These are phyloP conservation scores for Oryzias melastigma DNA, from an alignment of 2,113 vertebrate species.

Conservation along the genomic window DNA sequence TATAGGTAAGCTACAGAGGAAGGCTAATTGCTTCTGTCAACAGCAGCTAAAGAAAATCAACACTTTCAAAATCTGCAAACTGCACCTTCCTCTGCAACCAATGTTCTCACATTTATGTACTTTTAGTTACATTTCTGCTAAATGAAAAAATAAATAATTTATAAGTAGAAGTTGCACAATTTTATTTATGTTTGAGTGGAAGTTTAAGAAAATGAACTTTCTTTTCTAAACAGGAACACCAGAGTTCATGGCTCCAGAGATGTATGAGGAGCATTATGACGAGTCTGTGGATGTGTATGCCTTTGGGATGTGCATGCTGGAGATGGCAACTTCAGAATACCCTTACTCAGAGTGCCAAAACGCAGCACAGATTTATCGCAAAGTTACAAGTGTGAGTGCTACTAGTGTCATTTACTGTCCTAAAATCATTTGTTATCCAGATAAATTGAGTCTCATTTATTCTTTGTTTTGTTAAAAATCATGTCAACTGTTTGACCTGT, in stretches of 20 bases:
- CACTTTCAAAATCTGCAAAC: neutral
- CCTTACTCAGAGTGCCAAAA: conserved; percentile 95
- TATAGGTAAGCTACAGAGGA: conserved; percentile 80
- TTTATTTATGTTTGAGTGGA: conserved; percentile 18
- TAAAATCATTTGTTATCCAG: neutral
- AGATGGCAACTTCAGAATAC: conserved; percentile 95
- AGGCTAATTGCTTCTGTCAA: conserved; percentile 4
- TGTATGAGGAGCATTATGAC: conserved; percentile 95
- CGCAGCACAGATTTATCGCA: conserved; percentile 93
- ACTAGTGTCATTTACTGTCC: neutral
- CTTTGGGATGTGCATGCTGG: conserved; percentile 95
- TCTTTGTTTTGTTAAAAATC: neutral
- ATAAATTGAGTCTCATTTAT: neutral
- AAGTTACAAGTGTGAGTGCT: conserved; percentile 92
- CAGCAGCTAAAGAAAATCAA: neutral
- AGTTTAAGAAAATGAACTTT: conserved; percentile 8
- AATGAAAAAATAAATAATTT: too few relatives aligned
- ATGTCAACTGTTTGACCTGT: too few relatives aligned
- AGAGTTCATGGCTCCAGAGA: conserved; percentile 95
- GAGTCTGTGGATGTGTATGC: conserved; percentile 94
- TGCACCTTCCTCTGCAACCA: neutral
- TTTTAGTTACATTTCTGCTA: too few relatives aligned
- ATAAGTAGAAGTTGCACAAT: neutral
- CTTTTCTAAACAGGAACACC: conserved; percentile 82
- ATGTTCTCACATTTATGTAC: neutral